Base-by-base conservation (phyloP, 2,113 vertebrate species). In the Dendropsophus ebraccatus region DNA sequence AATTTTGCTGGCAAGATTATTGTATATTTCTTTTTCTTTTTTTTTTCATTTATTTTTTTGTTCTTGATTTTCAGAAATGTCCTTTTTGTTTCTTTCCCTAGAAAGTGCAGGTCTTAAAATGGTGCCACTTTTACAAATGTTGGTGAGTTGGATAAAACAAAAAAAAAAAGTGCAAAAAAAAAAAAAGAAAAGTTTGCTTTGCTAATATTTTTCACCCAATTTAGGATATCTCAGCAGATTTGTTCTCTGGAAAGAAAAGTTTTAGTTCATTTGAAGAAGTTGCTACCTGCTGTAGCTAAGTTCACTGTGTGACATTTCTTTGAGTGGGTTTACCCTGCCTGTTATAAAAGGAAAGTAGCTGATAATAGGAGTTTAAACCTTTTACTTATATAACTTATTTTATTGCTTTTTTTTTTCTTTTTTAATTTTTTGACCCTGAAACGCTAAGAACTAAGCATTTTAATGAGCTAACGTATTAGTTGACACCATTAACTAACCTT, bases 251-350 rank as follows among this genome's bases (percentile, higher is more conserved):
- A 54, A 49, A 52, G 56, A 70, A 85, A 85, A 85, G 84, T 85
- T 85, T 79, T 69, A 35, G 62, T 56, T 54, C 75, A 79, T 79
- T 85, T 85, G 75, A 85, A 70, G 84, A 52, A 79, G 67, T 72
- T 79, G 83, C 62, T 85, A 69, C 84, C 84, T 85, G 75, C 84
- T 79, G 74, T 62, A 85, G 49, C 62, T 70, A 79, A 56, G 84
- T 79, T 85, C 60, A 85, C 45, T 50, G 56, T 85, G 49, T 85
- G 84, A 85, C 84, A 85, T 85, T 79, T 85, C 84, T 79, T 79
- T 79, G 60, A 70, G 76, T 69, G 75, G 65, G 75, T 79, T 70
- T 85, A 85, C 65, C n/a, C 83, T 69, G 84, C 84, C 75, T 77
- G 75, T 79, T 79, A 79, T 85, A 72, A 85, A 85, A 85, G 74